Conservation (phyloP, 2,113 vertebrate species). For the rabbit (Oryctolagus cuniculus) region mOryCun1.1 NC_091444.1:90409501-90410000, state of each 20-base stretch:
- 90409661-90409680: constrained; percentile 18
- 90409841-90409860: too few species aligned
- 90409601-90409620: constrained; percentile 55
- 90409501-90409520: background rate
- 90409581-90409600: constrained; percentile 74
- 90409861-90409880: background rate
- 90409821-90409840: background rate
- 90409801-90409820: background rate
- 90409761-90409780: too few species aligned
- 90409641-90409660: constrained; percentile 21
- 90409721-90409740: background rate
- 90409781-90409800: background rate
- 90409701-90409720: background rate
- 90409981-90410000: background rate
- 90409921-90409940: background rate
- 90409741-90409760: background rate
- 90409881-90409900: background rate
- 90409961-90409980: background rate
- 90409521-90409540: background rate
- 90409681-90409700: background rate
- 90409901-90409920: background rate
- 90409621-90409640: constrained; percentile 50
- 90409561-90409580: constrained; percentile 21
- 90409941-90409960: background rate
- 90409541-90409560: background rate